These are phyloP conservation scores for Eulithis testata DNA, from an alignment of 2,888 invertebrate species.

Conservation along the genomic window DNA sequence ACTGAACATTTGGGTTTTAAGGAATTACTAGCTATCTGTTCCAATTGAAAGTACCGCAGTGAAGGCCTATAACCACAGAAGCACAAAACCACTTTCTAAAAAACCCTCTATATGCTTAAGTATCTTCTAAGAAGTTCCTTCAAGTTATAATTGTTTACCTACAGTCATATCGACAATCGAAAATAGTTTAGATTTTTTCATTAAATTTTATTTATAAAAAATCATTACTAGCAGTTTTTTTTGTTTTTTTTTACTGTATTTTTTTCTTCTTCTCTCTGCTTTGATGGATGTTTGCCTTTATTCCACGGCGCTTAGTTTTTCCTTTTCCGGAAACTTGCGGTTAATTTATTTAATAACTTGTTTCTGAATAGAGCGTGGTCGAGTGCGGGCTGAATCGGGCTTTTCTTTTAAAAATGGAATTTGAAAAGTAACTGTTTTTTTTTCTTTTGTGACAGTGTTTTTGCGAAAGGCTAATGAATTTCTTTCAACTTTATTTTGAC, in stretches of 20 bases:
- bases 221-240: too few relatives aligned
- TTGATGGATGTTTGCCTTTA: constrained; percentile 10
- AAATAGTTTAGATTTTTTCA: too few relatives aligned
- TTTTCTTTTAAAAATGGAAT: constrained; percentile 62
- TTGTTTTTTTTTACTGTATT: neutral
- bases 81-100: neutral
- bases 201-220: too few relatives aligned
- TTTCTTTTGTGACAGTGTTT: constrained; percentile 52
- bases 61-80: neutral
- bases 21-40: constrained; percentile 74
- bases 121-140: too few relatives aligned
- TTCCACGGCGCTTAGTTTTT: constrained; percentile 67
- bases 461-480: constrained; percentile 46
- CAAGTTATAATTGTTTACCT: too few relatives aligned
- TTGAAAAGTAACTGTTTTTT: constrained; percentile 41
- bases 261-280: neutral
- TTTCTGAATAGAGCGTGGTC: constrained; percentile 73
- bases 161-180: too few relatives aligned
- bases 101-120: too few relatives aligned
- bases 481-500: constrained; percentile 7
- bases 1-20: constrained; percentile 58
- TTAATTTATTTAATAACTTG: constrained; percentile 84
- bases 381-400: constrained; percentile 71
- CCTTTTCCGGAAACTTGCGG: constrained; percentile 77
- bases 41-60: constrained; percentile 41